Base-by-base conservation (phyloP, 2,888 invertebrate genomes). In the Dendrolimus houi region DNA sequence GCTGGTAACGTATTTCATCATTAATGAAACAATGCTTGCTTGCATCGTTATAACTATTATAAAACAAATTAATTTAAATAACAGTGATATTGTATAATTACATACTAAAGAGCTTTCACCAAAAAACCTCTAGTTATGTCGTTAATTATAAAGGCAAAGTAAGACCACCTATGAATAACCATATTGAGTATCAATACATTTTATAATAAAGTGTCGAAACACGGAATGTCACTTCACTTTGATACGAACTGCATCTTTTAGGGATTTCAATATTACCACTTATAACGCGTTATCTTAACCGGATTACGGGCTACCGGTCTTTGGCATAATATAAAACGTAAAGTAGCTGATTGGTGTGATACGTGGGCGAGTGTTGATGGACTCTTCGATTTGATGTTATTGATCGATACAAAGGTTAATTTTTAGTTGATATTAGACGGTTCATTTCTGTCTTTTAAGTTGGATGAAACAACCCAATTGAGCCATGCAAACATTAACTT, bases 231-330 rank as follows among this genome's bases (percentile, higher is more conserved):
- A 55, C 47, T 55, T 47, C 42, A 52, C 55, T 29, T 29, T 55
- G 41, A 55, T 57, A 53, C 54, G 29, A 29, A 6, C 47, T 59
- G 60, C 29, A 52, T 29, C 29, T 29, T 6, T 29, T 14, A 17
- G 17, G 53, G 53, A 40, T 57, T 64, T 64, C 61, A 57, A 65
- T 66, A 66, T 61, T 59, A 57, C 63, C 63, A 62, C 63, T 58
- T 66, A 63, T 65, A 56, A 66, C 57, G 60, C 68, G 62, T 77
- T 80, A 86, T 85, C 85, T 85, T 80, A 81, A 84, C 80, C 74
- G 80, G 77, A 79, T 81, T 78, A 77, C 70, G 68, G 64, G 84
- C 83, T 85, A 85, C 85, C 80, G 82, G 85, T 85, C 79, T 84
- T 83, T 62, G 60, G 29, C 42, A 13, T 54, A 17, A 29, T 40